These are phyloP conservation scores for Microctonus brassicae DNA, from an alignment of 2,888 invertebrate genomes.

Conservation along the genomic window DNA sequence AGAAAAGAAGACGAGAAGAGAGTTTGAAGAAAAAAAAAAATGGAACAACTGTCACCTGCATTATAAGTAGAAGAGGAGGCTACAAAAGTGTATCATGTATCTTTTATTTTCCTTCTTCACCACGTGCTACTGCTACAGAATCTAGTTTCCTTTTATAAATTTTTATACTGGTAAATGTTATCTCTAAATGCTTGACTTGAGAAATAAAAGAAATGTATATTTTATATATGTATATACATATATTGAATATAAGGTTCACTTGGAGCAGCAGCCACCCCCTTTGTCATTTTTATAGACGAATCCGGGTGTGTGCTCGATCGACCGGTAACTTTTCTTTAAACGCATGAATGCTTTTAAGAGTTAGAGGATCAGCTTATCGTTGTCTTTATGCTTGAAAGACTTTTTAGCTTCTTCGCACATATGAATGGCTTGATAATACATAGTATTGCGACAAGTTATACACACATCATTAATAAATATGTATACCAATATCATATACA, in stretches of 20 bases:
- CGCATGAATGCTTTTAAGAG: neutral
- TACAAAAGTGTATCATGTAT: constrained; percentile 3
- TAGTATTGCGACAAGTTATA: neutral
- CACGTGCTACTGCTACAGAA: neutral
- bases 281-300: constrained; percentile 1
- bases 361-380: constrained; percentile 26
- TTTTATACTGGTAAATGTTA: constrained; percentile 3
- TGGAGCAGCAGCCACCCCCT: neutral
- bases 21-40: neutral
- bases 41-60: constrained; percentile 10
- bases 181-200: neutral
- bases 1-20: neutral
- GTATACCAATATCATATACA: constrained; percentile 3
- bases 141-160: constrained; percentile 10
- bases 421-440: neutral
- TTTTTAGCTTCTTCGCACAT: constrained; percentile 8
- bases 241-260: neutral
- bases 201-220: neutral
- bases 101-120: constrained; percentile 11
- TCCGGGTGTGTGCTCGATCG: constrained; percentile 29
- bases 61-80: neutral
- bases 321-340: constrained; percentile 20
- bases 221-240: neutral
- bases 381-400: constrained; percentile 31
- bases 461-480: constrained; percentile 1